Evolutionary conservation across 1,140 invertebrate species (phyloP), one percentile per base, ranked within the genome.

Genomic region (Gonioctena quinquepunctata): DNA sequence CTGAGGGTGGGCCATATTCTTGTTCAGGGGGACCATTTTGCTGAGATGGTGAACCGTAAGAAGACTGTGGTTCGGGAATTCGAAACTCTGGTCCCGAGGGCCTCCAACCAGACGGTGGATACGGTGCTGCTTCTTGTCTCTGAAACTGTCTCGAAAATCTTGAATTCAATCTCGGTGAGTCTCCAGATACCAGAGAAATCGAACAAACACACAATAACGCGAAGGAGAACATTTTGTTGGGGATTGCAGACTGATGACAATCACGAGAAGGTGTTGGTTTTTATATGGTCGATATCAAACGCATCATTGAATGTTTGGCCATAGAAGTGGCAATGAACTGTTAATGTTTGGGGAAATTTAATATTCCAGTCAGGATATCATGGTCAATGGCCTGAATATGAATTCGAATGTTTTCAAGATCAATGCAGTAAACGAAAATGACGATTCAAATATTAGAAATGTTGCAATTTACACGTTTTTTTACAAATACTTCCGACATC

Each of bases 21-120:
- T 62, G 27, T 8, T 33, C 19, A 13, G 71, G 74, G 5, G 69
- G 66, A 2, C 64, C 59, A 62, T 74, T 72, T 23, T 69, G 19
- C 23, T 22, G 56, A 19, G 52, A 28, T 22, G 74, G 73, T 13
- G 71, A 59, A 8, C 64, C 52, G 27, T 72, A 75, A 26, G 18
- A 25, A 8, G 19, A 11, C 23, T 71, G 69, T 2, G 69, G 70
- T 23, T 54, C 18, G 11, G 67, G 60, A 19, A 69, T 18, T 2
- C 25, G 8, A n/a, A 70, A 57, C 7, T 52, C 27, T 11, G 69
- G 54, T 8, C 69, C 69, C 3, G 69, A 60, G n/a, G 69, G 69
- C 22, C 63, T 28, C 69, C 69, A 70, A 8, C 69, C 63, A 1
- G 69, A 59, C 7, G 62, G 33, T 25, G 63, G 69, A 28, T 70